Evolutionary conservation across 2,113 vertebrate genomes (phyloP).

Genomic region (Phalacrocorax carbo): DNA sequence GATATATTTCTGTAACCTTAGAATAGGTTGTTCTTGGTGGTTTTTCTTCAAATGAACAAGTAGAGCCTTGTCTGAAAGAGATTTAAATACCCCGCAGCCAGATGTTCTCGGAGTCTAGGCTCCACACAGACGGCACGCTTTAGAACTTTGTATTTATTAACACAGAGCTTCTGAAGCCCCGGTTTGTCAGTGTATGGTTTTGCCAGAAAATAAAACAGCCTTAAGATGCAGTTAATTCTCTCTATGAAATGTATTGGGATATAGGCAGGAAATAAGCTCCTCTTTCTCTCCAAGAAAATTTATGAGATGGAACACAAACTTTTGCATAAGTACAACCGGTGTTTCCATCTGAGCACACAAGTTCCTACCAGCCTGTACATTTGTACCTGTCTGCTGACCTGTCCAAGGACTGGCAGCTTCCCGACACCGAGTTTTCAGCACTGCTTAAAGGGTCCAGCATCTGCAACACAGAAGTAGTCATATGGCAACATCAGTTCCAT

Average conservation of each 20-base stretch:
- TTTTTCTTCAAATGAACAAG: neutral
- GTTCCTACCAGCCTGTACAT: neutral
- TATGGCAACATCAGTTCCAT: neutral
- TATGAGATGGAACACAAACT: neutral
- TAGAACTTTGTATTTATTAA: neutral
- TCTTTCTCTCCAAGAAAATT: neutral
- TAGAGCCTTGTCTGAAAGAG: neutral
- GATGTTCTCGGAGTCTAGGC: neutral
- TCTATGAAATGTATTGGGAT: neutral
- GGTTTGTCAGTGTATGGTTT: neutral
- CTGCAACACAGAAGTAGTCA: constrained; percentile 68
- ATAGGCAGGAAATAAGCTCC: neutral
- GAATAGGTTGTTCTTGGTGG: neutral
- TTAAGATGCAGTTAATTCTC: neutral
- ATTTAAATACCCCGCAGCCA: constrained; percentile 10
- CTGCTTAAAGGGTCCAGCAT: constrained; percentile 94
- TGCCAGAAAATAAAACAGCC: neutral
- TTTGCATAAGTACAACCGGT: neutral
- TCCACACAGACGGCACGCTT: neutral
- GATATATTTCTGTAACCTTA: neutral
- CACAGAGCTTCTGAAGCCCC: neutral
- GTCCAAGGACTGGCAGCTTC: constrained; percentile 95
- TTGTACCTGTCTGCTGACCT: constrained; percentile 90
- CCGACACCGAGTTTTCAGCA: constrained; percentile 91
- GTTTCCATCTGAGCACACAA: neutral